Base-by-base conservation (phyloP, 2,888 invertebrate genomes). In the Sinhomidia bicolor region DNA sequence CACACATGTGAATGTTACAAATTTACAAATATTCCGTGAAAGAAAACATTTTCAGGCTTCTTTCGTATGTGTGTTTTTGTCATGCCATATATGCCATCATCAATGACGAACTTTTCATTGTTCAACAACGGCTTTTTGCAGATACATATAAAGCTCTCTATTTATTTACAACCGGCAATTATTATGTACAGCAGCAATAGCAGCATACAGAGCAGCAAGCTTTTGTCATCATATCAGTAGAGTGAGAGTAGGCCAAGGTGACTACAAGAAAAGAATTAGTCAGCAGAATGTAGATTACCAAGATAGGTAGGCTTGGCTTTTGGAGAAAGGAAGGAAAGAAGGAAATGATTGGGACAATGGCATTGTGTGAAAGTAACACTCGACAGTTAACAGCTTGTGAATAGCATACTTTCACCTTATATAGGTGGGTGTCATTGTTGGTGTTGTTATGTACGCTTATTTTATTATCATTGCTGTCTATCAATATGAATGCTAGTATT, bases 171-270 rank as follows among this genome's bases (percentile, higher is more conserved):
- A 10, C 71, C 44, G 20, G 41, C 44, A 14, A 62, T 57, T 20
- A 17, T 32, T n/a, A 71, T 10, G 44, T 23, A 26, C 44, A 71
- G 20, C 41, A 44, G 10, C 23, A 60, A n/a, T n/a, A 4, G 23
- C 12, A 60, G 20, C 14, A 51, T 51, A n/a, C 32, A 14, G 9
- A 9, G 20, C 20, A 1, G 29, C 47, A 20, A 1, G 54, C 51
- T 29, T 6, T 7, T 54, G 17, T 36, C 44, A 74, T 54, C 76
- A 32, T 20, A 44, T 20, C 44, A 78, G 29, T n/a, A n/a, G n/a
- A n/a, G n/a, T 54, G 2, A 78, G 51, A 78, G 76, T 78, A 78
- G 76, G 76, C 76, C 76, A 78, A 78, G 76, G 76, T 78, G 54
- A 78, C 51, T 54, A 17, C 17, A 54, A 51, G 17, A 54, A 78